Conservation (phyloP, 1,140 invertebrate genomes). For the Brachionus koreanus region DNA sequence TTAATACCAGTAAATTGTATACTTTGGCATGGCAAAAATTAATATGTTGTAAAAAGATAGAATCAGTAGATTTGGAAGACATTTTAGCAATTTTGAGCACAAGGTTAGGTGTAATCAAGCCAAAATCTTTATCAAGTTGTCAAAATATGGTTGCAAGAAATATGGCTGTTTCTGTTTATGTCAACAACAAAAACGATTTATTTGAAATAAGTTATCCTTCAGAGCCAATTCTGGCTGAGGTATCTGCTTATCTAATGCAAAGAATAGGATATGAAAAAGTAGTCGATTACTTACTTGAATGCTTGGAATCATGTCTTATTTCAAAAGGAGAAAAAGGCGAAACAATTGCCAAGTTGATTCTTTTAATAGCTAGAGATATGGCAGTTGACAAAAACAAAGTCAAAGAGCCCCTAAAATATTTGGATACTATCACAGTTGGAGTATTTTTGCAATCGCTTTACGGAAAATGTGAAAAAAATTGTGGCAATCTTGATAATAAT, state of each 20-base stretch:
- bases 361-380: background rate
- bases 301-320: background rate
- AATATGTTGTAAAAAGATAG: background rate
- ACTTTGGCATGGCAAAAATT: background rate
- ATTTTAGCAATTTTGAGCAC: background rate
- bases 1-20: background rate
- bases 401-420: background rate
- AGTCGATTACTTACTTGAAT: background rate
- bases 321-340: background rate
- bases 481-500: too few relatives aligned
- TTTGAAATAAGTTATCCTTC: constrained; percentile 16
- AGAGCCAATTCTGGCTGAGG: background rate
- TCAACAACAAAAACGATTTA: background rate
- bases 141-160: background rate
- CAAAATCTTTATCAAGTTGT: background rate
- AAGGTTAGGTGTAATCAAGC: background rate
- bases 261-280: background rate
- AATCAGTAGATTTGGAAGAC: background rate
- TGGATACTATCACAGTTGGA: too few relatives aligned
- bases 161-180: background rate
- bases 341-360: constrained; percentile 3
- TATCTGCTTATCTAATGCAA: constrained; percentile 1
- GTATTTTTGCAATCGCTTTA: too few relatives aligned
- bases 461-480: too few relatives aligned
- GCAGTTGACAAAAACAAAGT: background rate